Evolutionary conservation across 2,888 invertebrate genomes (phyloP), one percentile per base, ranked within the genome.

Genomic region (Eueremaeus valkanovi): DNA sequence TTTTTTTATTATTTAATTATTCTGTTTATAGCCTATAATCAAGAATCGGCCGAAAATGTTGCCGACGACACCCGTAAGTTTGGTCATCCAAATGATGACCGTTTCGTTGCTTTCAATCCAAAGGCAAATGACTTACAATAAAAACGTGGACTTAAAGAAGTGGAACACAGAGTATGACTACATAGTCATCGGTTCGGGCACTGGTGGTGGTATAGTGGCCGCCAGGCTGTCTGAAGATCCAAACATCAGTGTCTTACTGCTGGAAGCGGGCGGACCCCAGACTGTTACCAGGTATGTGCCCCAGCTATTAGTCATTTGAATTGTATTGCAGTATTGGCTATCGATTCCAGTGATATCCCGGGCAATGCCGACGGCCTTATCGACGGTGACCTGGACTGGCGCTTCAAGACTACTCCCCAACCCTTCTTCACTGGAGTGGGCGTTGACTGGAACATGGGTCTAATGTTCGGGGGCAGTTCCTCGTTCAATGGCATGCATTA

Each of bases 401-500:
- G 18, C 2, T 66, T 36, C 36, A 5, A 21, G 1, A 66, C 40
- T 3, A 5, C 5, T 18, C 66, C 66, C 1, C 66, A 66, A n/a
- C 33, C 66, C n/a, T 40, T 18, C 9, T 66, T 33, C 8, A 40
- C 40, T 33, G 66, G 66, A 5, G 6, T n/a, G 9, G 36, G 66
- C 5, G 36, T 66, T 1, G 36, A 36, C 13, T 40, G n/a, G 16
- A 66, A 33, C 21, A 66, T 33, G 40, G 66, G 66, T 66, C 8
- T 21, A 13, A 5, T 66, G 18, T 36, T 66, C 6, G 66, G 66
- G 1, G 66, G 66, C 8, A n/a, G 36, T 1, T 66, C 66, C 33
- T 36, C 66, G 13, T 66, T 36, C 21, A 66, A 66, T 36, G 66
- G 66, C 9, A 66, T 66, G 66, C 33, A 36, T 16, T 66, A 66